Percentiles rank a stretch among this genome's conserved stretches.
phyloP scores from a whole-genome alignment of 2,888 invertebrate genomes.

The Calliphora vomitoria region DNA sequence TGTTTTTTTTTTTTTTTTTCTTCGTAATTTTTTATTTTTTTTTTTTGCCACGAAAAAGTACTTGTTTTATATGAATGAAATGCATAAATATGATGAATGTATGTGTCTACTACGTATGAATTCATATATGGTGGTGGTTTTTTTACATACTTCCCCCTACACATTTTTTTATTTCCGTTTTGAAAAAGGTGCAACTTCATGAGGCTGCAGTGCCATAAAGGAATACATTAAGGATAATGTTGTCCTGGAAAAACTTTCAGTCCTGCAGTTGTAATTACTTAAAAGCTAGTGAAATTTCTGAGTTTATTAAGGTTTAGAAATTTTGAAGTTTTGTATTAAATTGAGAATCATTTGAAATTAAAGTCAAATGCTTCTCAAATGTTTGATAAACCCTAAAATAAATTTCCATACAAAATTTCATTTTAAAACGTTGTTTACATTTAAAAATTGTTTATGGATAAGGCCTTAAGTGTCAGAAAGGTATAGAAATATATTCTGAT shows the following conservation, averaged over 20 bases:
- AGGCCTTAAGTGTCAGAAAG: too few relatives aligned
- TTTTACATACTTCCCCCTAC: slow-evolving; percentile 34
- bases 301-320: too few relatives aligned
- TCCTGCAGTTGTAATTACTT: too few relatives aligned
- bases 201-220: slow-evolving; percentile 1
- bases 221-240: not conserved
- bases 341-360: too few relatives aligned
- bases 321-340: too few relatives aligned
- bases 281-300: too few relatives aligned
- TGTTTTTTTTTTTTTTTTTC: not conserved
- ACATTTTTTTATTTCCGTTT: not conserved
- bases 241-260: not conserved
- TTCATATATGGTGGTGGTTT: slow-evolving; percentile 9
- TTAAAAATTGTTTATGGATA: too few relatives aligned
- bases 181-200: slow-evolving; percentile 21
- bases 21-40: slow-evolving; percentile 17
- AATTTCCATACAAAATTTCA: too few relatives aligned
- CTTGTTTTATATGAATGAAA: slow-evolving; percentile 37
- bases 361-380: too few relatives aligned
- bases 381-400: too few relatives aligned
- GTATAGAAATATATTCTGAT: too few relatives aligned
- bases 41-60: slow-evolving; percentile 11
- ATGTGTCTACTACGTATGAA: not conserved
- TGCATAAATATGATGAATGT: slow-evolving; percentile 23
- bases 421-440: too few relatives aligned